Base-by-base conservation (phyloP, 2,113 vertebrate species). In the Cephalopterus ornatus region DNA sequence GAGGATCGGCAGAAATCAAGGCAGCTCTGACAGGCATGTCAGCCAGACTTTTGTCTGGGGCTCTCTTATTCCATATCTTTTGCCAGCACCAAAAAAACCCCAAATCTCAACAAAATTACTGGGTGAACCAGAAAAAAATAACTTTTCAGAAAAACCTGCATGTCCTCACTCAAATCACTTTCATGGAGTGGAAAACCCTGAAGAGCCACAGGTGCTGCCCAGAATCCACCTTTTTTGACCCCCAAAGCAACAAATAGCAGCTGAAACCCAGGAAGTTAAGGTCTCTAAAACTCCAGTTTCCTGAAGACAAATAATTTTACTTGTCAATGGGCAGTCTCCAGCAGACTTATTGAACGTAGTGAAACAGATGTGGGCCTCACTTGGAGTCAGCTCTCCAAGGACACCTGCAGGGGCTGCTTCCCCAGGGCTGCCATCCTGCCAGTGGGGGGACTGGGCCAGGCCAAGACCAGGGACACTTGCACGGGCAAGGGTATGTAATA, bases 1-100 rank as follows among this genome's bases (percentile, higher is more conserved):
- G 82, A 92, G 68, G 55, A 92, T 19, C 33, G 0, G 61, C 65
- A 89, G 86, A 93, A 92, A 95, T 55, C 66, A 87, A 94, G 68
- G 70, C 86, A 81, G 72, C 42, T 86, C 83, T 3, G 2, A 75
- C 52, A 73, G 41, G 23, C 75, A 62, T 0, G 12, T 30, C 62
- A 95, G 83, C 27, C 44, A 88, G 59, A 53, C 35, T 92, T 77
- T 55, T 23, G 61, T 91, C 72, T 87, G 35, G 33, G 42, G 28
- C 35, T 71, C 46, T 59, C 72, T 75, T 71, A 63, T 59, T 85
- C 65, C 9, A 1, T 71, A 55, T 67, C 42, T 89, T 74, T 74
- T 56, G 62, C 61, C 65, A 95, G 47, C 47, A 50, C 13, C 20
- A 47, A 70, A 62, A 32, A 27, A 23, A 11, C 3, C 55, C 27